A percentile compares a stretch with the other conserved stretches of the same genome.
Conservation (phyloP, 2,113 vertebrate genomes). For the Plectropomus leopardus region DNA sequence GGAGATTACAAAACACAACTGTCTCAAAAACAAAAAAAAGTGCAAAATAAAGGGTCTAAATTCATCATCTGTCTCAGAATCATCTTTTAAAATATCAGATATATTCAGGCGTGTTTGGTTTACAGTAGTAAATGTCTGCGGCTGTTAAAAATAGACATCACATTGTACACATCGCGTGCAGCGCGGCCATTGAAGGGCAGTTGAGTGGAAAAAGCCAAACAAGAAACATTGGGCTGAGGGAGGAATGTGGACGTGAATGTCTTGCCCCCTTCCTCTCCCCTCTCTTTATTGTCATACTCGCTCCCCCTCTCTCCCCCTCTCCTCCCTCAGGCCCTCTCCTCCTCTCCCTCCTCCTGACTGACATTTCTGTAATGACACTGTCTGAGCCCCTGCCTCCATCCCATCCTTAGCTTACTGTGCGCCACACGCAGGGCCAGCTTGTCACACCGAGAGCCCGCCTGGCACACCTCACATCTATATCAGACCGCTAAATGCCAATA, state of each 20-base stretch:
- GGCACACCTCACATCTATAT: conserved; percentile 46
- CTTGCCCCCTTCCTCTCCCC: background rate
- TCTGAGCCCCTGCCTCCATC: conserved; percentile 58
- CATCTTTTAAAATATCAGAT: background rate
- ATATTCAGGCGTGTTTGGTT: background rate
- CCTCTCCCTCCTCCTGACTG: conserved; percentile 65
- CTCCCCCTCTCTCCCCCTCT: background rate
- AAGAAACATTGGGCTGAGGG: conserved; percentile 46
- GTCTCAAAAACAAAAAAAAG: background rate
- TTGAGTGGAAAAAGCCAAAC: conserved; percentile 70
- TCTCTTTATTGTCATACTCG: conserved; percentile 11
- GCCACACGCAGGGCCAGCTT: conserved; percentile 34
- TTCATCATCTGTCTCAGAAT: background rate
- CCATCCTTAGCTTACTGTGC: conserved; percentile 34
- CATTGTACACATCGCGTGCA: background rate
- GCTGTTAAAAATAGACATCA: conserved; percentile 26
- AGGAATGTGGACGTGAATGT: conserved; percentile 40
- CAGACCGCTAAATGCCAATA: conserved; percentile 50
- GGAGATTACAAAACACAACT: background rate
- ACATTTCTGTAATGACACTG: conserved; percentile 78
- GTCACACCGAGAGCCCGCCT: conserved; percentile 27
- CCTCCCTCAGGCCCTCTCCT: conserved; percentile 41
- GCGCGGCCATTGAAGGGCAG: conserved; percentile 42
- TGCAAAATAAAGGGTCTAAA: background rate
- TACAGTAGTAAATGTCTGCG: conserved; percentile 5